Evolutionary conservation across 2,797 vertebrate species (phyloP).

Genomic region (Distichodus sexfasciatus): DNA sequence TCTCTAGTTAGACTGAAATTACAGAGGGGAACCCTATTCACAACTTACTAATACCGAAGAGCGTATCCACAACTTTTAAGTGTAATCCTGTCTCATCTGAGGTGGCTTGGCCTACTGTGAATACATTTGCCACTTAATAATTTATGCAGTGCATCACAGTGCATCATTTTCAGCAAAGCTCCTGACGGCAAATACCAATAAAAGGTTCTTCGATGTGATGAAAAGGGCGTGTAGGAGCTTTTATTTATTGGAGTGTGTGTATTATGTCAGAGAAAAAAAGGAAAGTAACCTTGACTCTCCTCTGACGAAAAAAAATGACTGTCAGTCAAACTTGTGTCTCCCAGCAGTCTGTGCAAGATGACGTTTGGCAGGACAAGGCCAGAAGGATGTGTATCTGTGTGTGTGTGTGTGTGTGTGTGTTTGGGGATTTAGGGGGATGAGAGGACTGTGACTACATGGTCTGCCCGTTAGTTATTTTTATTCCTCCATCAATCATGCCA

Average conservation of each 20-base stretch:
- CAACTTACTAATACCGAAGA: not conserved
- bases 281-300: slow-evolving; percentile 49
- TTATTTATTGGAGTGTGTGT: not conserved
- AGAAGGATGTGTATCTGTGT: slow-evolving; percentile 2
- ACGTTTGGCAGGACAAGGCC: slow-evolving; percentile 42
- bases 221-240: not conserved
- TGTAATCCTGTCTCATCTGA: not conserved
- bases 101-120: not conserved
- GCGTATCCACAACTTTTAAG: not conserved
- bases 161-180: not conserved
- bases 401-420: slow-evolving; percentile 26
- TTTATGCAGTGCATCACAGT: not conserved
- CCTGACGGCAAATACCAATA: not conserved
- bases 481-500: slow-evolving; percentile 35
- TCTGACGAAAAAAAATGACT: slow-evolving; percentile 28
- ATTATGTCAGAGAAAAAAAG: not conserved
- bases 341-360: slow-evolving; percentile 29
- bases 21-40: not conserved
- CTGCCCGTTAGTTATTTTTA: slow-evolving; percentile 35
- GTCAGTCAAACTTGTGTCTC: slow-evolving; percentile 48
- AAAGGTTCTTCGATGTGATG: not conserved
- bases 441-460: slow-evolving; percentile 15
- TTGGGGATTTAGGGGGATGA: slow-evolving; percentile 30
- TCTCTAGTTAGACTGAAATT: not conserved
- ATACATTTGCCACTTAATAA: not conserved